phyloP scores from a whole-genome alignment of 2,113 vertebrate genomes.

The Mus pahari region DNA sequence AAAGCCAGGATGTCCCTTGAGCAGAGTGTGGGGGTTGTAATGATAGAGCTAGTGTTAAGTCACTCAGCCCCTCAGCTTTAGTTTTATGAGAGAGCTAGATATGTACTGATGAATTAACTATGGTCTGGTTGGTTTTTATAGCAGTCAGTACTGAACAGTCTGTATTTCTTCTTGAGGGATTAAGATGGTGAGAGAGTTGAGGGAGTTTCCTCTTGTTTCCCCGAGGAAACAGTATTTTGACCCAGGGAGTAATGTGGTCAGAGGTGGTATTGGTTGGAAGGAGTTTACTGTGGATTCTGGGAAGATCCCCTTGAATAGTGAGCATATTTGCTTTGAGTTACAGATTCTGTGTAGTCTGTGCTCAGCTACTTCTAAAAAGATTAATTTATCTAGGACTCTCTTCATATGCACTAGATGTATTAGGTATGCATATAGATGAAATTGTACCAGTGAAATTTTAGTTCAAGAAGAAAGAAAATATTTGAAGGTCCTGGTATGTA shows the following conservation, averaged over 20 bases:
- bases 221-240: constrained; percentile 16
- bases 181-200: constrained; percentile 24
- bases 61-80: neutral
- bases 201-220: neutral
- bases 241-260: neutral
- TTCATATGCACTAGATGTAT: neutral
- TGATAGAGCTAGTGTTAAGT: neutral
- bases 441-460: constrained; percentile 17
- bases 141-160: neutral
- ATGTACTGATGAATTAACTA: neutral
- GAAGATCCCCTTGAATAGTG: neutral
- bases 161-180: neutral
- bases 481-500: neutral
- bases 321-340: neutral
- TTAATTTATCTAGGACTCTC: neutral
- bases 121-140: constrained; percentile 17
- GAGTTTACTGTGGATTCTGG: neutral
- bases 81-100: neutral
- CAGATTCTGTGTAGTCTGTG: neutral
- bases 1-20: neutral
- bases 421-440: neutral
- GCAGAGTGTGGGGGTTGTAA: constrained; percentile 87
- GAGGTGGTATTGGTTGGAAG: neutral
- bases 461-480: constrained; percentile 6
- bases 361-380: neutral